Conservation (phyloP, 1,140 invertebrate genomes). For the Ephestia elutella region DNA sequence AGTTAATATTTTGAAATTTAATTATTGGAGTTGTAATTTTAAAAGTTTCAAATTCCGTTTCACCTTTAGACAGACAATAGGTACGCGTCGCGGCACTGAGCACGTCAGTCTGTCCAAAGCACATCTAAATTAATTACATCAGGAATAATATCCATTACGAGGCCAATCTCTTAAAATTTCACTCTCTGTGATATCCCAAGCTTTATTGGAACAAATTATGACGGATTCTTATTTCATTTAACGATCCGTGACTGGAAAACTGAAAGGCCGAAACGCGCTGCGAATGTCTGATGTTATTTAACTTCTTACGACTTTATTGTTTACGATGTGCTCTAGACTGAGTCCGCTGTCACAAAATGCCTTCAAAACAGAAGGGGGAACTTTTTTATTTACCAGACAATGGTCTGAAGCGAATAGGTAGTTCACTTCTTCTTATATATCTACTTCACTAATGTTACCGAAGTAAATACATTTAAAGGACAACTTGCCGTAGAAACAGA, state of each 20-base stretch:
- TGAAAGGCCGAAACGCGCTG: constrained; percentile 32
- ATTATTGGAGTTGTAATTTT: too few relatives aligned
- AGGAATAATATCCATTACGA: constrained; percentile 23
- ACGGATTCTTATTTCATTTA: constrained; percentile 54
- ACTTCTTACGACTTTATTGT: constrained; percentile 43
- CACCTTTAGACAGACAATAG: too few relatives aligned
- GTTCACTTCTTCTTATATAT: too few relatives aligned
- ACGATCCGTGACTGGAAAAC: constrained; percentile 41
- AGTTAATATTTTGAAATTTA: background rate
- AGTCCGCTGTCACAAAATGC: background rate
- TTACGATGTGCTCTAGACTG: constrained; percentile 32
- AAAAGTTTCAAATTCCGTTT: too few relatives aligned
- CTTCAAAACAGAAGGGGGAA: constrained; percentile 1
- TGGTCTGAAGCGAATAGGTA: too few relatives aligned
- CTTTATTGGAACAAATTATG: constrained; percentile 47
- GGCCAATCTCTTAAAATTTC: constrained; percentile 24
- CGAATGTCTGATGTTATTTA: constrained; percentile 48
- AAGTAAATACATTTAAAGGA: too few relatives aligned
- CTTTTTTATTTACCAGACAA: background rate
- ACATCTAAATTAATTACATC: constrained; percentile 30
- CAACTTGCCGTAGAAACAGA: too few relatives aligned
- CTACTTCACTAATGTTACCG: too few relatives aligned
- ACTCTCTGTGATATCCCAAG: constrained; percentile 16
- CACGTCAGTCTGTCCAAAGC: constrained; percentile 3
- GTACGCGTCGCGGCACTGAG: background rate